Base-by-base conservation (phyloP, 2,888 invertebrate species). In the Sinhomidia bicolor region DNA sequence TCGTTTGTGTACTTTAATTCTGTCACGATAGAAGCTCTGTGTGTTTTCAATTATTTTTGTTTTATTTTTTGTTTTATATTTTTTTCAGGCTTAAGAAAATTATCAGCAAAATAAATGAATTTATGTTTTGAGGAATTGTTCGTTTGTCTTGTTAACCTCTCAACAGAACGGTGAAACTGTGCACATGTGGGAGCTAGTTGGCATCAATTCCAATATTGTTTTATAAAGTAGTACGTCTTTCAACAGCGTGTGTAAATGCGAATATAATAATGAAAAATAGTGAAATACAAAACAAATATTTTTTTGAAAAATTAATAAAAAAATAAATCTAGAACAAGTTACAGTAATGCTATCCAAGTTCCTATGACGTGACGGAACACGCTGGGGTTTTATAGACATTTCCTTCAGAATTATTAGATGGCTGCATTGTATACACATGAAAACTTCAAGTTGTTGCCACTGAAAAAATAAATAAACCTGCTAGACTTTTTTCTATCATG, bases 301-400 rank as follows among this genome's bases (percentile, higher is more conserved):
- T n/a, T n/a, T n/a, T n/a, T n/a, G n/a, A n/a, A 47, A 76, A 76
- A 47, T 51, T 51, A 36, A 17, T n/a, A n/a, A 29, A 68, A 74
- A 14, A n/a, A 74, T 26, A 41, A 79, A 79, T 79, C 32, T 79
- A 79, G 79, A 79, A 79, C 79, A 60, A 79, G 60, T 79, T 79
- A 60, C 60, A 60, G 79, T 79, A 60, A 20, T 32, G 3, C 36
- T 79, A 60, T 36, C 36, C 79, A 23, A 79, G 36, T 60, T 60
- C 23, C 32, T 60, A 41, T 79, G 36, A 60, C 79, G 79, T 79
- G 79, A 79, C 44, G 57, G 57, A 60, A 79, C 79, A 79, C 29
- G 79, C 79, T 79, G 79, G 32, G 57, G 32, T 60, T 79, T 79
- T 79, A 79, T 60, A 20, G 60, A 60, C 60, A 57, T 79, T 79